A percentile compares a stretch with the other conserved stretches of the same genome.
Conservation (phyloP, 2,113 vertebrate species). For the mouse (Mus musculus) region GRCm39 chr8:74868001-74868500, state of each 20-base stretch:
- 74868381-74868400: background rate
- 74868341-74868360: fast-evolving
- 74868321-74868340: background rate
- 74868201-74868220: too few relatives aligned
- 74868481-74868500: background rate
- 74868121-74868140: background rate
- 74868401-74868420: background rate
- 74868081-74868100: background rate
- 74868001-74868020: background rate
- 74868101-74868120: background rate
- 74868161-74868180: background rate
- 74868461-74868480: background rate
- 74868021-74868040: background rate
- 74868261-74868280: too few relatives aligned
- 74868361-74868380: background rate
- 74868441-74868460: background rate
- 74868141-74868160: background rate
- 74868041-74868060: background rate
- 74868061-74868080: background rate
- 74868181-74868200: background rate
- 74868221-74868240: too few relatives aligned
- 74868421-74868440: background rate
- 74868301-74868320: background rate
- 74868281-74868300: too few relatives aligned
- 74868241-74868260: background rate